Evolutionary conservation across 2,113 vertebrate genomes (phyloP).

Genomic region (Crotophaga sulcirostris): DNA sequence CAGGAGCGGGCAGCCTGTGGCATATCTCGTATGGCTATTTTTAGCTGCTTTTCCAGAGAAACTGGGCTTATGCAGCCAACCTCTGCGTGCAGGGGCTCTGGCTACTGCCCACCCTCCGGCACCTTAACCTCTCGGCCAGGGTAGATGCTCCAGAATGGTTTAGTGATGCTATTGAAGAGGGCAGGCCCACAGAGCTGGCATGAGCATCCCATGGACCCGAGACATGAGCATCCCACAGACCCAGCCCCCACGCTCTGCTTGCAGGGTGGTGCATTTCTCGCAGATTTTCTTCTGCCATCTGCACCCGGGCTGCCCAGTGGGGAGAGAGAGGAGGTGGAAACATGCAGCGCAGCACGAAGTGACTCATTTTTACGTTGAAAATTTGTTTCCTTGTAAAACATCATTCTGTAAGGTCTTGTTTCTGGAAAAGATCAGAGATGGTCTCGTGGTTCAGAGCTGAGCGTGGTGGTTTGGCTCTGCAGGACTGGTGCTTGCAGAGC

Average conservation of each 20-base stretch:
- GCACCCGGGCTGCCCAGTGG: background rate
- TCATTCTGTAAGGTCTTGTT: background rate
- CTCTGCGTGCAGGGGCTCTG: accelerated
- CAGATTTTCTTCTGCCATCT: background rate
- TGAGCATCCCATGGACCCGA: background rate
- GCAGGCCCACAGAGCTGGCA: accelerated
- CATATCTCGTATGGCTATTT: constrained; percentile 20
- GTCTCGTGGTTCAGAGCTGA: accelerated
- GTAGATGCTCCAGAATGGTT: background rate
- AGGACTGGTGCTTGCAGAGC: background rate
- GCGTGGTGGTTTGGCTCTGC: background rate
- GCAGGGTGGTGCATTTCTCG: accelerated
- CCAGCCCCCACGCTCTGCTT: background rate
- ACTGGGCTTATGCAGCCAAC: background rate
- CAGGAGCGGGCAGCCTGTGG: background rate
- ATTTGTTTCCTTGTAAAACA: background rate
- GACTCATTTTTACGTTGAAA: background rate
- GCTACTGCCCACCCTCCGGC: accelerated
- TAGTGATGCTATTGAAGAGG: background rate
- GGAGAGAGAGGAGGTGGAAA: background rate
- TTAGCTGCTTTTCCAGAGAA: constrained; percentile 44
- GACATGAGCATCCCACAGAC: no score
- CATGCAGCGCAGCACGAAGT: background rate
- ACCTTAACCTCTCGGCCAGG: background rate
- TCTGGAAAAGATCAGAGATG: background rate